Conservation (phyloP, 2,888 invertebrate species). For the Anorthoa munda region DNA sequence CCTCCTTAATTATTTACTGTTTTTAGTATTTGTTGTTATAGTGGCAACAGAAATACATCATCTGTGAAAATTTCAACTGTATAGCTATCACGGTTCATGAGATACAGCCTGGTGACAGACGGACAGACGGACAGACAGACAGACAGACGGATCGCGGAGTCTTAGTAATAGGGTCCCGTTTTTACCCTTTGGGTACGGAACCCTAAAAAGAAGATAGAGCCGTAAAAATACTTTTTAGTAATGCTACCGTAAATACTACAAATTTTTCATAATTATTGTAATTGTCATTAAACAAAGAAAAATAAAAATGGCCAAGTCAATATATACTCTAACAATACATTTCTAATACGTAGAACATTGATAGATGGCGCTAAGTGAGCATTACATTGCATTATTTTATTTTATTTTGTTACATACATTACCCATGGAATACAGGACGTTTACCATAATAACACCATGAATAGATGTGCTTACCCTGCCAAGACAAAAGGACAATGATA, state of each 20-base stretch:
- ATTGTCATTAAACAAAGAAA: conserved; percentile 28
- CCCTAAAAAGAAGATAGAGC: neutral
- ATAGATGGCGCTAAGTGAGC: conserved; percentile 26
- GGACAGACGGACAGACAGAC: too few species aligned
- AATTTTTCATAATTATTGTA: conserved; percentile 8
- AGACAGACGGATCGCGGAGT: too few species aligned
- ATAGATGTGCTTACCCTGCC: conserved; percentile 12
- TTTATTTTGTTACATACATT: conserved; percentile 29
- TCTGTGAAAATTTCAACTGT: too few species aligned
- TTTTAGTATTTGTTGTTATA: too few species aligned
- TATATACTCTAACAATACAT: conserved; percentile 26
- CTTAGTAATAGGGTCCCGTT: too few species aligned
- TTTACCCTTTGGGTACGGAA: too few species aligned
- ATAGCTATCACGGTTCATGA: too few species aligned
- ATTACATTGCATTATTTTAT: conserved; percentile 2
- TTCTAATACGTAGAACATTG: conserved; percentile 45
- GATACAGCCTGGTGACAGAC: too few species aligned
- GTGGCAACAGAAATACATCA: too few species aligned
- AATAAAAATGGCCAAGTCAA: neutral
- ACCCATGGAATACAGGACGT: conserved; percentile 25
- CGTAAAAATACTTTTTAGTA: neutral
- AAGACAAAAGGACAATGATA: conserved; percentile 36
- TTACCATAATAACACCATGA: conserved; percentile 38
- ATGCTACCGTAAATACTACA: conserved; percentile 10
- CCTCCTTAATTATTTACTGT: too few species aligned